Evolutionary conservation across 2,888 invertebrate genomes (phyloP), one percentile per base, ranked within the genome.

Genomic region (Yponomeuta evonymella): DNA sequence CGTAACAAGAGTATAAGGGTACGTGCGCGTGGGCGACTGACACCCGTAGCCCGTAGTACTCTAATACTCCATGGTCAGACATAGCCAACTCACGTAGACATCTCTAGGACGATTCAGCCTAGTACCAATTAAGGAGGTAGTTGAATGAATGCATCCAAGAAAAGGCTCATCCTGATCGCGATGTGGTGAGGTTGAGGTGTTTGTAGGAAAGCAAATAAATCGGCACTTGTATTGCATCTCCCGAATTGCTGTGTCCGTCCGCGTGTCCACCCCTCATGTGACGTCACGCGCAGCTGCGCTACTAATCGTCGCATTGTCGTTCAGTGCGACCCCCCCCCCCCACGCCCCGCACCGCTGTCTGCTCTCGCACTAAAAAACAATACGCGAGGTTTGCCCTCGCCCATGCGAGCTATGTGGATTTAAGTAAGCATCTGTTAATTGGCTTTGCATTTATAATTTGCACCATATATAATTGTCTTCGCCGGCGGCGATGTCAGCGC

Each of bases 321-420:
- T 12, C 30, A 33, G 30, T 12, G 74, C 72, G 72, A 73, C 73
- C 69, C 73, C 73, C 72, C 72, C 67, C 70, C 65, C 73, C 69
- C 71, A 64, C 70, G 70, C 70, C 69, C 65, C 62, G 70, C 63
- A 58, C 15, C 65, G 12, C 65, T 1, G 4, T 33, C 65, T 64
- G 64, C 29, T 29, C 65, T 12, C 11, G 10, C 12, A 11, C 29
- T 5, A 64, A 64, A 64, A 64, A 64, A 64, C 64, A 64, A 64
- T 64, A 23, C 23, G 2, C 10, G 2, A 9, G 3, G 64, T 9
- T 15, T 6, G 2, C 29, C 29, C 10, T 23, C 23, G 74, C 33
- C 66, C 74, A 71, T 70, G 71, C 73, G 67, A 10, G 74, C 75
- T 79, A 79, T 71, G 75, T 75, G 82, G 79, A 83, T 81, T 81